Conservation (phyloP, 92 coral and sea anemone species). For the Palythoa heliodiscus region DNA sequence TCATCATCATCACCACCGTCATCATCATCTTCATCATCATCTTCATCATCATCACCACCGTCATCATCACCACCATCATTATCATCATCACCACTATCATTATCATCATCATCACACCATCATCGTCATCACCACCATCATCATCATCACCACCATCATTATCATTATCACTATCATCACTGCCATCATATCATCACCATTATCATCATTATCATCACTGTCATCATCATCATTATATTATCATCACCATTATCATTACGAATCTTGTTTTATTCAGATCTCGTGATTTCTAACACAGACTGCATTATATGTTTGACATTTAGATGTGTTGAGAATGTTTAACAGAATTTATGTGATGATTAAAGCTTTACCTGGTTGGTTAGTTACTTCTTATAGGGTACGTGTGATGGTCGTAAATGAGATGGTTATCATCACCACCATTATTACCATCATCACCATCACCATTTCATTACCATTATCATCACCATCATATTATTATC, state of each 20-base stretch:
- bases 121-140: neutral
- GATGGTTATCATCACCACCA: too few species aligned
- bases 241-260: neutral
- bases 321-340: too few species aligned
- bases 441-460: too few species aligned
- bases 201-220: neutral
- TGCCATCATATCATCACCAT: neutral
- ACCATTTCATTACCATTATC: neutral
- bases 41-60: neutral
- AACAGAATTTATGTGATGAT: too few species aligned
- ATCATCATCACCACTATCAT: neutral
- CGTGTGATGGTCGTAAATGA: too few species aligned
- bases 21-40: neutral
- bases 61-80: neutral
- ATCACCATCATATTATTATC: neutral
- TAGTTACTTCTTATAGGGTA: too few species aligned
- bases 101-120: neutral
- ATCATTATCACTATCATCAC: neutral
- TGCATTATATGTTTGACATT: too few species aligned
- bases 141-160: neutral
- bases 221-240: neutral
- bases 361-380: too few species aligned
- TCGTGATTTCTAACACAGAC: too few species aligned
- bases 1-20: neutral
- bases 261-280: too few species aligned